Base-by-base conservation (phyloP, 2,797 vertebrate species). In the Semaprochilodus insignis region DNA sequence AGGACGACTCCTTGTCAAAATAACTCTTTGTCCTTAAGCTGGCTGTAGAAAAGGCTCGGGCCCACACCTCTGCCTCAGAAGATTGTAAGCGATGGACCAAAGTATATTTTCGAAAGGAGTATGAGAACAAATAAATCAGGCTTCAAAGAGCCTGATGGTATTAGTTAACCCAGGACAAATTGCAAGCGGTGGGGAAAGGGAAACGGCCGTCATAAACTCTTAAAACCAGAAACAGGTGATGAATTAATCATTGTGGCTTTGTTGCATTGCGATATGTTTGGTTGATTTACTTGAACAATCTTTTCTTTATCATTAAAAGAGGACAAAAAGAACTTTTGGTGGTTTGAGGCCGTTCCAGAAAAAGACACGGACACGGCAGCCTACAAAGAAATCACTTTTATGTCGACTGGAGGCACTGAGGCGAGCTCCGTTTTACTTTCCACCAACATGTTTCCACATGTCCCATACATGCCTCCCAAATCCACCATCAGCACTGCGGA, bases 121-220 rank as follows among this genome's bases (percentile, higher is more conserved):
- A 73, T 65, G 19, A 65, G 51, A 57, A 76, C 72, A 67, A 77
- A 81, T 71, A 74, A 79, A 80, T 84, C 83, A 80, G 54, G 72
- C 83, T 80, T 84, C 78, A 84, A 84, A 80, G 73, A 65, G n/a
- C 60, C 59, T 57, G 34, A 40, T 80, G 55, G 70, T 74, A 80
- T 84, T 84, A 84, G 73, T 84, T 84, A 84, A 80, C 73, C 66
- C 80, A 84, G 76, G 74, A 84, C 78, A 84, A 80, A 76, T 77
- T 80, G 80, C 66, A 63, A 51, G 34, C 36, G 73, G 72, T 80
- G 78, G 78, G 73, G 70, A 72, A 76, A 65, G 55, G 31, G 65
- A 71, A 84, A 72, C 31, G 17, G n/a, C 52, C 14, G 73, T 48
- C n/a, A 77, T 84, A 77, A 72, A 74, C 62, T 78, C 55, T 52